Evolutionary conservation across 2,113 vertebrate species (phyloP).

Genomic region (Tachysurus fulvidraco): DNA sequence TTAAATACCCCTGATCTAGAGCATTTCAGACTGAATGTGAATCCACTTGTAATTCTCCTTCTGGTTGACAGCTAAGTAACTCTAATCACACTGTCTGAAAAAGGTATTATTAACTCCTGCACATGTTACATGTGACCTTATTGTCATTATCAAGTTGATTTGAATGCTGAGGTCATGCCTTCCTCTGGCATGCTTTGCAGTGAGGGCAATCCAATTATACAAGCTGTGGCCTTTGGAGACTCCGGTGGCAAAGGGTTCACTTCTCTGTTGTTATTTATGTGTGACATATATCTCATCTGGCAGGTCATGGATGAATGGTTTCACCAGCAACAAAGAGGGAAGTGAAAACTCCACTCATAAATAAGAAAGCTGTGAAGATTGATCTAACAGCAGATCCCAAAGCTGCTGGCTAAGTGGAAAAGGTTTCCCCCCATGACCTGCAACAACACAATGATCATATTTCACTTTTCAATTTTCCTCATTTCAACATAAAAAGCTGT

Average conservation of each 20-base stretch:
- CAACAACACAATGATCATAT: slow-evolving; percentile 15
- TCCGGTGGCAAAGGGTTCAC: neutral
- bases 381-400: slow-evolving; percentile 1
- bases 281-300: slow-evolving; percentile 10
- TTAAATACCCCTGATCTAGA: neutral
- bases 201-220: neutral
- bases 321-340: slow-evolving; percentile 13
- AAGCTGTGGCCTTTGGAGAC: neutral
- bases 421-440: neutral
- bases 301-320: neutral
- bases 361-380: slow-evolving; percentile 2
- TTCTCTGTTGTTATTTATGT: slow-evolving; percentile 6
- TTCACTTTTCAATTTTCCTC: slow-evolving; percentile 14
- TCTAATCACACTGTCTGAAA: neutral
- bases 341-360: slow-evolving; percentile 13
- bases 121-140: neutral
- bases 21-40: neutral
- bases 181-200: neutral
- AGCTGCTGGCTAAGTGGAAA: slow-evolving; percentile 27
- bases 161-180: neutral
- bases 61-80: neutral
- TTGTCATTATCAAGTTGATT: neutral
- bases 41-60: neutral
- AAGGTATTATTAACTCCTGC: neutral
- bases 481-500: slow-evolving; percentile 33